Conservation (phyloP, 2,113 vertebrate species). For the Pygoscelis antarcticus region DNA sequence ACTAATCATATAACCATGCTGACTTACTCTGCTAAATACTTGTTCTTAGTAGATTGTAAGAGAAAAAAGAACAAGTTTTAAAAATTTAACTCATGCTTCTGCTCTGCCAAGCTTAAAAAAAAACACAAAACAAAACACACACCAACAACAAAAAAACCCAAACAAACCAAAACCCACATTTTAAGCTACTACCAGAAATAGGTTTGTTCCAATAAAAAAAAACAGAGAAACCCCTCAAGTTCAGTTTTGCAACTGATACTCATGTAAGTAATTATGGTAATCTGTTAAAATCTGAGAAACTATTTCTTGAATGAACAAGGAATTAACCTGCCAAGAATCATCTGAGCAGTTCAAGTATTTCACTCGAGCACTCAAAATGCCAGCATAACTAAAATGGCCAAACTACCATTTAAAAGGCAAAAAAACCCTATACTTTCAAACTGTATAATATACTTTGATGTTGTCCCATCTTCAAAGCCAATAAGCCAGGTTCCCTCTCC, state of each 20-base stretch:
- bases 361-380: background rate
- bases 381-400: background rate
- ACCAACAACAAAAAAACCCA: background rate
- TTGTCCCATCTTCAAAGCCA: background rate
- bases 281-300: background rate
- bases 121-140: too few relatives aligned
- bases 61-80: background rate
- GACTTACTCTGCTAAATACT: background rate
- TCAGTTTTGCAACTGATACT: background rate
- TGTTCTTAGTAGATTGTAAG: background rate
- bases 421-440: background rate
- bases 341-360: background rate
- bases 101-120: background rate
- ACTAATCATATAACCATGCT: background rate
- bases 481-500: background rate
- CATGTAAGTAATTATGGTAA: background rate
- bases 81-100: background rate
- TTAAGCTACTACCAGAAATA: background rate
- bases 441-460: rapidly evolving
- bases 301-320: background rate
- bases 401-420: background rate
- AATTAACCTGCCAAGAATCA: background rate
- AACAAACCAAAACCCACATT: background rate
- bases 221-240: background rate
- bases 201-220: background rate